phyloP scores from a whole-genome alignment of 2,888 invertebrate genomes.

The Rotaria sp. region DNA sequence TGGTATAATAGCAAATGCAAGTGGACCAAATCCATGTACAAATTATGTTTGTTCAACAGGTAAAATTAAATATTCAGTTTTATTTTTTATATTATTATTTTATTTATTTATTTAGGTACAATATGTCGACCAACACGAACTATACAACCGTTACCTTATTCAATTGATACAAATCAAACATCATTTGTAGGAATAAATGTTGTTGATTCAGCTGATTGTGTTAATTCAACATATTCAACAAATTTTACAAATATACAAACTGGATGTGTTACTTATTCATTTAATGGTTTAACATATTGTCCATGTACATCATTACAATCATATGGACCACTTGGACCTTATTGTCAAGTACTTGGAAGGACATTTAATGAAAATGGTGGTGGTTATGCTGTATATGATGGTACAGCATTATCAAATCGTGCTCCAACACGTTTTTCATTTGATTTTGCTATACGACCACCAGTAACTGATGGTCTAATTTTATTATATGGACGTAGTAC shows the following conservation, averaged over 20 bases:
- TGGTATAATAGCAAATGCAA: not conserved
- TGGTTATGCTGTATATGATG: not conserved
- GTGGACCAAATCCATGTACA: conserved; percentile 24
- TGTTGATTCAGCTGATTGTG: conserved; percentile 19
- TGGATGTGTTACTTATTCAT: not conserved
- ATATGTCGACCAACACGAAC: not conserved
- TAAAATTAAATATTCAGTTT: not conserved
- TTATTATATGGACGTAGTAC: not conserved
- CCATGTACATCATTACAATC: conserved; percentile 20
- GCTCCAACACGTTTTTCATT: conserved; percentile 20
- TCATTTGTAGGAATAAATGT: conserved; percentile 8
- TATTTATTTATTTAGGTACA: not conserved
- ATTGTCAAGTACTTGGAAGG: conserved; percentile 9
- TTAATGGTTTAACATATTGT: not conserved
- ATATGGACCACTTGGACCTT: not conserved
- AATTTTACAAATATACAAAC: not conserved
- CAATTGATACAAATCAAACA: conserved; percentile 19
- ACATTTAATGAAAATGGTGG: conserved; percentile 17
- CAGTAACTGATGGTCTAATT: not conserved
- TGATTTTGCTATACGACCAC: conserved; percentile 1
- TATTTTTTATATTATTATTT: not conserved
- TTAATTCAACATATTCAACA: not conserved
- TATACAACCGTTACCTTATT: not conserved
- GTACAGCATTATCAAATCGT: not conserved
- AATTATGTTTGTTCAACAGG: not conserved